phyloP scores from a whole-genome alignment of 2,888 invertebrate species.

The Ptychoptera albimana region DNA sequence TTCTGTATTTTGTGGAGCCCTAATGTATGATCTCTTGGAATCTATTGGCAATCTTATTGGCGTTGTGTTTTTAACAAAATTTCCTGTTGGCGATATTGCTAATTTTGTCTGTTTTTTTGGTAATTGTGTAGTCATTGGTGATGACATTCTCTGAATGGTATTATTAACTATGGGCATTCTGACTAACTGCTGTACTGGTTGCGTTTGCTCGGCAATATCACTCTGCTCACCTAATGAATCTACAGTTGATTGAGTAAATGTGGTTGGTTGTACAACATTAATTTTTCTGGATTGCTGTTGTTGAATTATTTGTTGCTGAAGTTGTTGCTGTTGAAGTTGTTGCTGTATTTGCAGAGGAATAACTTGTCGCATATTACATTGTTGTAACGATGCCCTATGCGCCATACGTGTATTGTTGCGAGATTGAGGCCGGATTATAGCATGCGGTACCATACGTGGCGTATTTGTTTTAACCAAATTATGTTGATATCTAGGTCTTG shows the following conservation, averaged over 20 bases:
- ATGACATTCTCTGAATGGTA: too few relatives aligned
- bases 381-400: not conserved
- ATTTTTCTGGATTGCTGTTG: conserved; percentile 4
- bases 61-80: not conserved
- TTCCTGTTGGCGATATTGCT: conserved; percentile 20
- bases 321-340: not conserved
- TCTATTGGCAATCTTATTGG: not conserved
- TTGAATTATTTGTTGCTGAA: conserved; percentile 4
- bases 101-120: conserved; percentile 12
- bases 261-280: too few relatives aligned
- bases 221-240: not conserved
- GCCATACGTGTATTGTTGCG: too few relatives aligned
- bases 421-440: too few relatives aligned
- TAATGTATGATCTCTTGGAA: conserved; percentile 2
- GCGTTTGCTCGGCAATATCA: conserved; percentile 9
- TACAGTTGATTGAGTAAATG: too few relatives aligned
- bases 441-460: too few relatives aligned
- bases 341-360: not conserved
- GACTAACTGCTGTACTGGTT: conserved; percentile 8
- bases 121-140: too few relatives aligned
- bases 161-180: too few relatives aligned
- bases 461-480: too few relatives aligned
- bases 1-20: conserved; percentile 1
- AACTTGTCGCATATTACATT: not conserved
- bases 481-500: too few relatives aligned